Percentiles rank a stretch among this genome's conserved stretches.
Conservation (phyloP, 2,888 invertebrate genomes). For the Tiliacea aurago region DNA sequence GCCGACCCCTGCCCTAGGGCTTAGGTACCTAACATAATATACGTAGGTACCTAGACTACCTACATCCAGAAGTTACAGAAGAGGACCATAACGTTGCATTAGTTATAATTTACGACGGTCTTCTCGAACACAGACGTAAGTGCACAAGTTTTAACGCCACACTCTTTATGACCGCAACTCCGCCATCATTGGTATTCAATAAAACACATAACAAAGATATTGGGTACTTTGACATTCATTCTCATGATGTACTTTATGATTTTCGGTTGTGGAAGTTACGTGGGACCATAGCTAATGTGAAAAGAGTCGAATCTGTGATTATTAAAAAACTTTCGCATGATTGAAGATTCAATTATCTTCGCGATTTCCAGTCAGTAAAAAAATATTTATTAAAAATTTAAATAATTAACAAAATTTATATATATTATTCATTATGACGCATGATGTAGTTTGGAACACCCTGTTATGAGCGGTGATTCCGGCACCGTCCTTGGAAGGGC, state of each 20-base stretch:
- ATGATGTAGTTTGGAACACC: too few species aligned
- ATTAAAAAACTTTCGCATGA: background rate
- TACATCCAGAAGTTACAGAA: conserved; percentile 22
- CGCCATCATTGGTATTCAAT: conserved; percentile 74
- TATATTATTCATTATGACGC: too few species aligned
- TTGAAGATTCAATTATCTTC: background rate
- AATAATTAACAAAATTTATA: too few species aligned
- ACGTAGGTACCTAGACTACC: background rate
- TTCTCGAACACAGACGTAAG: conserved; percentile 68
- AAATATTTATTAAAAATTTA: too few species aligned
- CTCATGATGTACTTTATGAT: conserved; percentile 40
- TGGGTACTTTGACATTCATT: conserved; percentile 44
- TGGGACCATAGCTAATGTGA: too few species aligned
- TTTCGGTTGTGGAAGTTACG: conserved; percentile 9
- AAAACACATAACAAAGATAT: conserved; percentile 65
- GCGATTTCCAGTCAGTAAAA: too few species aligned
- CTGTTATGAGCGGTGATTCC: too few species aligned
- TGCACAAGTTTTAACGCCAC: conserved; percentile 79
- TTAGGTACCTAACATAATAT: background rate
- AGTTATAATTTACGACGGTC: conserved; percentile 76
- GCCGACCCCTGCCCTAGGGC: too few species aligned
- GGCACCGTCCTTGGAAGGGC: too few species aligned
- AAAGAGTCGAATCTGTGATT: background rate
- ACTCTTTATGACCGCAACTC: conserved; percentile 73
- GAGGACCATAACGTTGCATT: conserved; percentile 64